Evolutionary conservation across 2,888 invertebrate species (phyloP).

Genomic region (Chelonus formosanus): DNA sequence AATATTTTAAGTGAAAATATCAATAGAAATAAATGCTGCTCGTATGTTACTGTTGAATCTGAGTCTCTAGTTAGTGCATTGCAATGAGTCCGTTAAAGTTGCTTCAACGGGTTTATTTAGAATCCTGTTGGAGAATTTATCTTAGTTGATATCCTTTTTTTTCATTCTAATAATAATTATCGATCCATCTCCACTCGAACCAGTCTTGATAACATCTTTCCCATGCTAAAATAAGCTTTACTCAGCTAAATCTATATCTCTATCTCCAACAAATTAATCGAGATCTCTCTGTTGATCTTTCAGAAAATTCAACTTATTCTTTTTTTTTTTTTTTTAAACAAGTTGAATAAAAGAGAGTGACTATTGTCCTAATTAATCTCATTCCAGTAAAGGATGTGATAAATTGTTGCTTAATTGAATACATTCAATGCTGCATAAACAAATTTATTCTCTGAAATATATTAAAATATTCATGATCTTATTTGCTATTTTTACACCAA

Average conservation of each 20-base stretch:
- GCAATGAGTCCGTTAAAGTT: slow-evolving; percentile 47
- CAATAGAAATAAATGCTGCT: slow-evolving; percentile 16
- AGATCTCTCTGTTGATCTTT: slow-evolving; percentile 18
- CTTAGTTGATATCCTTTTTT: slow-evolving; percentile 44
- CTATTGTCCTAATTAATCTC: no score
- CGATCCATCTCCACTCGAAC: slow-evolving; percentile 49
- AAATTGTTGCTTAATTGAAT: no score
- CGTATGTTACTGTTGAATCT: slow-evolving; percentile 7
- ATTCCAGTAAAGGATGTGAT: no score
- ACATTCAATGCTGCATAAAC: no score
- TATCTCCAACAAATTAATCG: slow-evolving; percentile 47
- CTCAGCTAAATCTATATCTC: slow-evolving; percentile 55
- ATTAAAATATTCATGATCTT: no score
- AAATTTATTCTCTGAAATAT: no score
- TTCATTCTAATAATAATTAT: slow-evolving; percentile 53
- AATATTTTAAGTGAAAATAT: slow-evolving; percentile 6
- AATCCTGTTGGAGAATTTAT: slow-evolving; percentile 54
- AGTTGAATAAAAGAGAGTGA: background rate
- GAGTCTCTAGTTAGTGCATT: no score
- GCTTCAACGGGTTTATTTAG: slow-evolving; percentile 48
- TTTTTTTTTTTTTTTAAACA: background rate
- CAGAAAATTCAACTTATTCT: slow-evolving; percentile 38
- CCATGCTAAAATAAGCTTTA: slow-evolving; percentile 56
- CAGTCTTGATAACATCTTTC: slow-evolving; percentile 58
- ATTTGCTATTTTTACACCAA: no score